A percentile compares a stretch with the other conserved stretches of the same genome.
Conservation (phyloP, 1,140 invertebrate genomes). For the Cyclina sinensis region DNA sequence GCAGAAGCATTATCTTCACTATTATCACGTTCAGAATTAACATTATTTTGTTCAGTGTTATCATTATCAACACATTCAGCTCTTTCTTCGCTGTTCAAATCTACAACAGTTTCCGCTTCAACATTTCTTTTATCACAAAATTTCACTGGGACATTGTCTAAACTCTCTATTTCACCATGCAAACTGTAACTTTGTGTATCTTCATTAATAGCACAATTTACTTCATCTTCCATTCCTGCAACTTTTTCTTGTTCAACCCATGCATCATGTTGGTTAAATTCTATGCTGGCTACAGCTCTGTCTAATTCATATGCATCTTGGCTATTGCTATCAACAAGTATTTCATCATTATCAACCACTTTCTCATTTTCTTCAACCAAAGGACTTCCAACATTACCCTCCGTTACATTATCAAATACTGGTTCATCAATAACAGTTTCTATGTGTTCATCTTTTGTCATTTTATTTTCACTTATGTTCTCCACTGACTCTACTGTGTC, state of each 20-base stretch:
- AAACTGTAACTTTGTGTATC: not conserved
- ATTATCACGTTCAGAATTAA: too few species aligned
- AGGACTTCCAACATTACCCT: not conserved
- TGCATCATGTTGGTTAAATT: not conserved
- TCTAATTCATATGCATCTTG: not conserved
- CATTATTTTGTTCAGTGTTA: too few species aligned
- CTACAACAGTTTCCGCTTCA: too few species aligned
- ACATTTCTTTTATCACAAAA: too few species aligned
- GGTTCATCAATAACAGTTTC: not conserved
- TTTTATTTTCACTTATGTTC: not conserved
- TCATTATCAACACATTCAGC: not conserved
- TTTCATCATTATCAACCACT: not conserved
- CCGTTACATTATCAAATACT: not conserved
- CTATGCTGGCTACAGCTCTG: constrained; percentile 19
- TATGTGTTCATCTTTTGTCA: too few species aligned
- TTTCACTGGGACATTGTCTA: too few species aligned
- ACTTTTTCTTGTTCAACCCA: not conserved
- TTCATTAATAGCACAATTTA: not conserved
- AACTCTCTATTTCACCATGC: too few species aligned
- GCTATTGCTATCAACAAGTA: not conserved
- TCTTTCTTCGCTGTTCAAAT: too few species aligned
- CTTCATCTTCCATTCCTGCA: not conserved
- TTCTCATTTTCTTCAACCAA: not conserved
- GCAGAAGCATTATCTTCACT: not conserved
- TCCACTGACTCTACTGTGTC: not conserved